These are phyloP conservation scores for Brachionus rubens DNA, from an alignment of 1,140 invertebrate species.

Conservation along the genomic window DNA sequence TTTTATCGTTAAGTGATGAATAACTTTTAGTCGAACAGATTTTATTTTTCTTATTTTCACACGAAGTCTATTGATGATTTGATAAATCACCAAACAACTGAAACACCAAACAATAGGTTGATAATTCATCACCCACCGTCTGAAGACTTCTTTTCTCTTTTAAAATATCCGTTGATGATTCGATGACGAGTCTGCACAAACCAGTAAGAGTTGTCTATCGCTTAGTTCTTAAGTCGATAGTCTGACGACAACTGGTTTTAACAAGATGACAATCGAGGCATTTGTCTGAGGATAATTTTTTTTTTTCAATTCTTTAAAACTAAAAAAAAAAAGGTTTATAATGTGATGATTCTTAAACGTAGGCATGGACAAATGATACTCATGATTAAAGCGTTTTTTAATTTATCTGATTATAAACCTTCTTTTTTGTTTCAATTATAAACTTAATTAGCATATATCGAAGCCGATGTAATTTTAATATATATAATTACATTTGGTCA, in stretches of 20 bases:
- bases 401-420: constrained; percentile 20
- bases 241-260: constrained; percentile 24
- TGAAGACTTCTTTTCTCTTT: constrained; percentile 32
- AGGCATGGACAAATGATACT: constrained; percentile 46
- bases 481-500: constrained; percentile 27
- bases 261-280: constrained; percentile 47
- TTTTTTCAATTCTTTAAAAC: too few relatives aligned
- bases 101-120: constrained; percentile 44
- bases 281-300: constrained; percentile 46
- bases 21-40: constrained; percentile 39
- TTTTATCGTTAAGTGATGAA: constrained; percentile 30
- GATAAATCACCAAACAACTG: constrained; percentile 44
- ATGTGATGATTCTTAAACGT: constrained; percentile 35
- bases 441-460: constrained; percentile 29
- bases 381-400: constrained; percentile 15
- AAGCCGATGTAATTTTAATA: constrained; percentile 45
- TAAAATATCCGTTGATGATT: constrained; percentile 43
- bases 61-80: constrained; percentile 46
- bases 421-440: neutral
- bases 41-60: neutral
- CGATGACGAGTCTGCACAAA: constrained; percentile 46
- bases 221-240: constrained; percentile 45
- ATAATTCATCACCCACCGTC: constrained; percentile 46
- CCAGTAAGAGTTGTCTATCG: constrained; percentile 15
- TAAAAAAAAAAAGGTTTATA: neutral